Conservation (phyloP, 2,888 invertebrate genomes). For the Strigamia maritima region DNA sequence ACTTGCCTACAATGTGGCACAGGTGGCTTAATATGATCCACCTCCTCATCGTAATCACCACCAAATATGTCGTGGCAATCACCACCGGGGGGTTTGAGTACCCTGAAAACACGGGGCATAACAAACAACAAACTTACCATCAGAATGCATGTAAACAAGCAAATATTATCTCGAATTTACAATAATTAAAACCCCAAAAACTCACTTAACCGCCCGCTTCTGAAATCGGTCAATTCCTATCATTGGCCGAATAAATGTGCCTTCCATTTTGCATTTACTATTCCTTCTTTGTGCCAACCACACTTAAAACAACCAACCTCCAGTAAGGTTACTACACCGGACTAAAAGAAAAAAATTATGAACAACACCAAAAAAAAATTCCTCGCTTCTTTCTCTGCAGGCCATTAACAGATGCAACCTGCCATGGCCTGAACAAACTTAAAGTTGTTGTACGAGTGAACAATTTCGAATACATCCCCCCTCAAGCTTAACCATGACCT, state of each 20-base stretch:
- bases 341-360: not conserved
- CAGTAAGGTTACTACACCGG: slow-evolving; percentile 1
- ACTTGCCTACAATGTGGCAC: slow-evolving; percentile 15
- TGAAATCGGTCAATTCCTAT: not conserved
- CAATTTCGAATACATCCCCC: not conserved
- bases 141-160: not conserved
- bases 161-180: not conserved
- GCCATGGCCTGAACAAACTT: slow-evolving; percentile 15
- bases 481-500: slow-evolving; percentile 5
- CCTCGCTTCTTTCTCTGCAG: slow-evolving; percentile 1
- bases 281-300: not conserved
- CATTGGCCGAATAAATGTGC: not conserved
- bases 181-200: not conserved
- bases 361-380: not conserved
- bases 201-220: slow-evolving; percentile 1
- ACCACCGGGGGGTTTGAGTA: slow-evolving; percentile 29
- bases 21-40: slow-evolving; percentile 8
- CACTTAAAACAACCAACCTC: not conserved
- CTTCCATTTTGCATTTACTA: not conserved
- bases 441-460: slow-evolving; percentile 4
- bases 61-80: slow-evolving; percentile 34
- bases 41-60: not conserved
- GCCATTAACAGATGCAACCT: slow-evolving; percentile 15
- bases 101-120: slow-evolving; percentile 27
- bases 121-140: not conserved